phyloP scores from a whole-genome alignment of 2,797 vertebrate genomes.

The Phataginus tricuspis region DNA sequence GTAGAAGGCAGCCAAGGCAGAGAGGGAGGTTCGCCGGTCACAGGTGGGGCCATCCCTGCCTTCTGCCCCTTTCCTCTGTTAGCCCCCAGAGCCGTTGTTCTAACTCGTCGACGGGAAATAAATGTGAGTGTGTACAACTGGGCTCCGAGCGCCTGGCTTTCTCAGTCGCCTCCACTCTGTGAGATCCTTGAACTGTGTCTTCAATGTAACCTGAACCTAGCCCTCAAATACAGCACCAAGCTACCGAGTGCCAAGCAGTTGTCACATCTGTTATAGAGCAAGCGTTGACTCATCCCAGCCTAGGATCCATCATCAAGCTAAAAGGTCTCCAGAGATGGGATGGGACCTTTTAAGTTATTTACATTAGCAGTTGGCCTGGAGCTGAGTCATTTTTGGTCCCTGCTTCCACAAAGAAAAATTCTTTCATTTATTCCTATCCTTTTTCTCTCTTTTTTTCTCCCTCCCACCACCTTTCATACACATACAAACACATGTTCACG shows the following conservation, averaged over 20 bases:
- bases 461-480: not conserved
- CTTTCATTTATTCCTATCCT: conserved; percentile 3
- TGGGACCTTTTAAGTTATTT: conserved; percentile 37
- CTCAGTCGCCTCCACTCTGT: not conserved
- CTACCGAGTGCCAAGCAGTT: conserved; percentile 6
- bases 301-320: not conserved
- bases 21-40: not conserved
- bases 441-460: not conserved
- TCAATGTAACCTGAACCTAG: conserved; percentile 7
- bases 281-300: conserved; percentile 41
- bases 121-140: not conserved
- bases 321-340: conserved; percentile 33
- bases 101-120: not conserved
- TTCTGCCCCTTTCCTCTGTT: not conserved
- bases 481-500: not conserved
- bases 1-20: not conserved
- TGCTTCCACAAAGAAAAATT: not conserved
- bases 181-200: not conserved
- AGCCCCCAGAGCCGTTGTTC: not conserved
- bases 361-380: conserved; percentile 11
- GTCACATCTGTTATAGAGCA: conserved; percentile 46
- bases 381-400: not conserved
- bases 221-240: not conserved
- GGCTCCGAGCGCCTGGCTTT: not conserved
- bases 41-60: not conserved